Evolutionary conservation across 2,888 invertebrate genomes (phyloP).

Genomic region (Ennomos fuscantarius): DNA sequence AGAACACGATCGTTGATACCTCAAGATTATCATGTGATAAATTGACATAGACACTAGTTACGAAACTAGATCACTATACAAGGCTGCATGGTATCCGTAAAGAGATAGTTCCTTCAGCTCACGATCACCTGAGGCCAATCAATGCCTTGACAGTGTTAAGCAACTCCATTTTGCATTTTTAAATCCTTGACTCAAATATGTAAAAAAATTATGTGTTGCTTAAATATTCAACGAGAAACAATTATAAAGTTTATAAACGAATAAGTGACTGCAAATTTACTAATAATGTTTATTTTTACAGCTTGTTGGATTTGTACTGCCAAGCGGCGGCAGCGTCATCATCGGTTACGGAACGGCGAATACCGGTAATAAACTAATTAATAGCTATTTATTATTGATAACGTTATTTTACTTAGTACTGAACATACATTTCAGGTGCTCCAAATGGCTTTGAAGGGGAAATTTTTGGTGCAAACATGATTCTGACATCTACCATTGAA

Average conservation of each 20-base stretch:
- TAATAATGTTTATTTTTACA: slow-evolving; percentile 61
- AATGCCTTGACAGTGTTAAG: slow-evolving; percentile 49
- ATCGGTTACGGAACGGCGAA: slow-evolving; percentile 89
- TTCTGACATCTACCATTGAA: slow-evolving; percentile 84
- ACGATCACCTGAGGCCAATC: slow-evolving; percentile 53
- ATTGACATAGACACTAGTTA: slow-evolving; percentile 56
- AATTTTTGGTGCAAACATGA: slow-evolving; percentile 87
- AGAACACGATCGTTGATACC: slow-evolving; percentile 48
- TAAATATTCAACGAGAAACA: slow-evolving; percentile 4
- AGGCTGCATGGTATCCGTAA: slow-evolving; percentile 50
- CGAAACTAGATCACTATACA: slow-evolving; percentile 58
- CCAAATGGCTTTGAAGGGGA: slow-evolving; percentile 89
- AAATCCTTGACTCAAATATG: slow-evolving; percentile 31
- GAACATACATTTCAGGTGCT: slow-evolving; percentile 63
- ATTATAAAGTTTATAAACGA: slow-evolving; percentile 1
- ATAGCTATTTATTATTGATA: neutral
- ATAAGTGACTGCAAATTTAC: slow-evolving; percentile 1
- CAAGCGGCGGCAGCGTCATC: slow-evolving; percentile 87
- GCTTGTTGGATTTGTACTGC: slow-evolving; percentile 83
- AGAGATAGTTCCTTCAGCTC: slow-evolving; percentile 50
- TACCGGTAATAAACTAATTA: slow-evolving; percentile 74
- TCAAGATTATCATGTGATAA: slow-evolving; percentile 56
- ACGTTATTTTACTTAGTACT: too few relatives aligned
- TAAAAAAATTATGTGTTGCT: slow-evolving; percentile 11
- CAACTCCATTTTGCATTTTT: slow-evolving; percentile 32